Base-by-base conservation (phyloP, 2,113 vertebrate species). In the Coptodon bakossiorum region DNA sequence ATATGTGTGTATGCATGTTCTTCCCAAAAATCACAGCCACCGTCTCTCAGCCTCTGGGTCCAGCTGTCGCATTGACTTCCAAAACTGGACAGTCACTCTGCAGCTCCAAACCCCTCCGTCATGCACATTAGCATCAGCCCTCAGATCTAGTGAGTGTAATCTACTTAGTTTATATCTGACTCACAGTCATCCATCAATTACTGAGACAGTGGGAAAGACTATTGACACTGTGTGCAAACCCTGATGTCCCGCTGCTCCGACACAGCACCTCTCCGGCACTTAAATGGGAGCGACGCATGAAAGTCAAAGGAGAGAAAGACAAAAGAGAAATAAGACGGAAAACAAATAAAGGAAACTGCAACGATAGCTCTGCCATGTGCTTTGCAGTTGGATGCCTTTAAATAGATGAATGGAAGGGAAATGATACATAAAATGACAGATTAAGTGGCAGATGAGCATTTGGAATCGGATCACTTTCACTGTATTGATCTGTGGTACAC, bases 191-290 rank as follows among this genome's bases (percentile, higher is more conserved):
- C 94, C 94, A 94, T 96, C 95, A 96, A 95, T 95, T 96, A 95
- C 90, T 59, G 68, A 90, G 89, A 94, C 82, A 88, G 86, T 97
- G 95, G 68, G 85, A 96, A 96, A 97, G 95, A 97, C 97, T 97
- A 97, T 97, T 97, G 97, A 97, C 97, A 97, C 95, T 96, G 97
- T 96, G 94, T 88, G 92, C 89, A 83, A 94, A 96, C 95, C 95
- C 97, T 96, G 96, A 97, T 97, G 97, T 97, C 95, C 89, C 73
- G 3, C 84, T 79, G 89, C 86, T 80, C 40, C 19, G 93, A 96
- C 96, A 86, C 57, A 52, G 95, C 95, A 80, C 96, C 95, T 96
- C 96, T 96, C 96, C 90, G 93, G 93, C 96, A 91, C 96, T 94
- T 94, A 96, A 96, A 96, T 96, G 97, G 97, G 96, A 22, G 22